These are phyloP conservation scores for Clarias platycephalus DNA, from an alignment of 2,797 vertebrate genomes.

Conservation along the genomic window DNA sequence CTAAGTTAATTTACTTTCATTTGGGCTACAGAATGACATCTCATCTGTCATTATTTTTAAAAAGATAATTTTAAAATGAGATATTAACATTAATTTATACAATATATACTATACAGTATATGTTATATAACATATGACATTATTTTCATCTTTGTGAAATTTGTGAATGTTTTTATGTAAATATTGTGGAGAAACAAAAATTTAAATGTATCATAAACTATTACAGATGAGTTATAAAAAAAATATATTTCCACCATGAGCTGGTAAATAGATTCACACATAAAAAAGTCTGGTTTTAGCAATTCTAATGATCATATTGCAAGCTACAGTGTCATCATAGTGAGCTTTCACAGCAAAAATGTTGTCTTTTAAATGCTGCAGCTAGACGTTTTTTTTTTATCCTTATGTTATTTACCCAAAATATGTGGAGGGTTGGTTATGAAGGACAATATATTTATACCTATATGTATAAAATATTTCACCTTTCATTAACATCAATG, in stretches of 20 bases:
- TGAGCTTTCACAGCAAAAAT: not conserved
- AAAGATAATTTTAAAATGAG: too few species aligned
- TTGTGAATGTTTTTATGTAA: not conserved
- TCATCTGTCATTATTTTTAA: not conserved
- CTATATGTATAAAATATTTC: not conserved
- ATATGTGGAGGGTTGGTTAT: not conserved
- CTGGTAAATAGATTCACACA: not conserved
- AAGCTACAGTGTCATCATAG: not conserved
- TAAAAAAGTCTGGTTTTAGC: not conserved
- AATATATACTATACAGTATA: too few species aligned
- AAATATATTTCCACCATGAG: not conserved
- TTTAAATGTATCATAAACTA: not conserved
- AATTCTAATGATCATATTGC: slow-evolving; percentile 7
- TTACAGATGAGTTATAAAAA: not conserved
- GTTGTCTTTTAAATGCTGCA: not conserved
- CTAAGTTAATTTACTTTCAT: not conserved
- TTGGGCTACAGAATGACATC: not conserved
- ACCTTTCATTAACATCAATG: not conserved
- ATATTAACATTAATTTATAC: too few species aligned
- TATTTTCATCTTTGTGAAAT: not conserved
- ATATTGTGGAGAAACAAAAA: not conserved
- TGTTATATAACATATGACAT: too few species aligned
- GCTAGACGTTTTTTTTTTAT: not conserved
- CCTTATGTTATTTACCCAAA: not conserved
- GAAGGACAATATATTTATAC: not conserved